A percentile compares a stretch with the other conserved stretches of the same genome.
Evolutionary conservation across 2,797 vertebrate genomes (phyloP).

Genomic region (Phataginus tetradactyla): DNA sequence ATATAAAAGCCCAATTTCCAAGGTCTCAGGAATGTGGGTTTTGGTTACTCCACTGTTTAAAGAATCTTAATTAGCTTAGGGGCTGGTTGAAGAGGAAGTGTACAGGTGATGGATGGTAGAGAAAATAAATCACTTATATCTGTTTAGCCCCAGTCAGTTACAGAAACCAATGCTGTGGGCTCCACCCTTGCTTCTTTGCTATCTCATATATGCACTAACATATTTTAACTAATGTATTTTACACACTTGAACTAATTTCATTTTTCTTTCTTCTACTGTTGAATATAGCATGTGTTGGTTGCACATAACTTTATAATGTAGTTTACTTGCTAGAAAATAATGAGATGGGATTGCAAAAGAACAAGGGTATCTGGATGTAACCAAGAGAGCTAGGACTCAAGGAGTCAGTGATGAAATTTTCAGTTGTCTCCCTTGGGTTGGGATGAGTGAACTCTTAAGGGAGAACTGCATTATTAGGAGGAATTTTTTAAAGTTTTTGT

Average conservation of each 20-base stretch:
- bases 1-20: background rate
- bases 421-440: background rate
- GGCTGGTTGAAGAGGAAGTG: background rate
- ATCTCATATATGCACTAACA: background rate
- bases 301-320: background rate
- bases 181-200: background rate
- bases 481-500: background rate
- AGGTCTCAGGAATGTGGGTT: background rate
- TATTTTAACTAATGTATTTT: background rate
- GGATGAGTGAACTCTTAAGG: background rate
- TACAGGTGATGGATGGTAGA: background rate
- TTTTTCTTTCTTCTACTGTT: background rate
- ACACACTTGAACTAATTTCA: background rate
- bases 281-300: background rate
- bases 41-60: background rate
- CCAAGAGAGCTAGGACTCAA: background rate
- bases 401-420: background rate
- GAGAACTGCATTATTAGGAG: background rate
- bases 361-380: background rate
- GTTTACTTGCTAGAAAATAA: background rate
- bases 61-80: background rate
- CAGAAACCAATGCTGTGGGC: background rate
- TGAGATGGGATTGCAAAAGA: background rate
- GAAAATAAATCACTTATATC: constrained; percentile 26
- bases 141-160: background rate